Evolutionary conservation across 35 echinoderm and acorn worm species (phyloP).

Genomic region (Diadema setosum): DNA sequence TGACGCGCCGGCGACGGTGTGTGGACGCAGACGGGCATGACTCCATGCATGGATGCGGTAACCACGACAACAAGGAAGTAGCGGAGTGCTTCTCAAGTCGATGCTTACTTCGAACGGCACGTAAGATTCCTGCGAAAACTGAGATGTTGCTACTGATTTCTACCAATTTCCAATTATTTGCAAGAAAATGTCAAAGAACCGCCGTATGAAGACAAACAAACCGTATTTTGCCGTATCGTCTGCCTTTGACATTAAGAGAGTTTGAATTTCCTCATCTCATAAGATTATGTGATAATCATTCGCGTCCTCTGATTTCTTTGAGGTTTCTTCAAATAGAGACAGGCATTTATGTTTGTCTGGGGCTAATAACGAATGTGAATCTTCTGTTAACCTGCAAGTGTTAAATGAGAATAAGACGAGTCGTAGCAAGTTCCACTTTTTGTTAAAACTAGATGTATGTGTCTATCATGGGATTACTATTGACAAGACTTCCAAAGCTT

Average conservation of each 20-base stretch:
- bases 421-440: no score
- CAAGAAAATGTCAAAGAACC: neutral
- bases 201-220: neutral
- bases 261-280: neutral
- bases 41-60: neutral
- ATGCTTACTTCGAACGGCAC: neutral
- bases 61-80: neutral
- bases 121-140: neutral
- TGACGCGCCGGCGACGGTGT: neutral
- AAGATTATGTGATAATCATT: neutral
- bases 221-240: neutral
- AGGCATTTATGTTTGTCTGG: no score
- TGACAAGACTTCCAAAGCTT: no score
- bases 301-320: no score
- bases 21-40: neutral
- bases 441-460: no score
- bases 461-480: no score
- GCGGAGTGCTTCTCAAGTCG: neutral
- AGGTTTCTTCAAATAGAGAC: no score
- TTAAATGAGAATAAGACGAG: no score
- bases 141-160: neutral
- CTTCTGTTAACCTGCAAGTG: no score
- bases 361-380: no score
- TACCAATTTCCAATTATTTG: neutral
- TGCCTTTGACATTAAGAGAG: neutral